Base-by-base conservation (phyloP, 92 coral and sea anemone species). In the Paramuricea clavata region DNA sequence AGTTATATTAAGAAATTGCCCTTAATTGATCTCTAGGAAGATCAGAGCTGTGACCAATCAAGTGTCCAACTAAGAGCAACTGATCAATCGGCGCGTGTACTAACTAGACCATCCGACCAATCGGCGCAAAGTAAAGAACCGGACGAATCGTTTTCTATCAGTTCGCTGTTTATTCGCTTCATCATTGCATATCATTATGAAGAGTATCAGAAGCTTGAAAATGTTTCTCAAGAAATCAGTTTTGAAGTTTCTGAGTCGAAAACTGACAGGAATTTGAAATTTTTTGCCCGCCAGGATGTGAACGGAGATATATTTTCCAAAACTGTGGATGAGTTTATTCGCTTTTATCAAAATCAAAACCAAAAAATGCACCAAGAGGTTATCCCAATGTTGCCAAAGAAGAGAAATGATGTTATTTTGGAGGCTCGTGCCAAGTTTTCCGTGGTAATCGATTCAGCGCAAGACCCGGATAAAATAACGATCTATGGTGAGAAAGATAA, bases 401-500 rank as follows among this genome's bases (percentile, higher is more conserved):
- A 69, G 9, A 23, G 8, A 61, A 61, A 30, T 1, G 34, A 23
- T 2, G 43, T 21, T 19, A 47, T 49, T 57, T 56, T 12, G 19
- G 56, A 52, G 17, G 47, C 39, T 64, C 62, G 50, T 32, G 16
- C 49, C 65, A 22, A 19, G 10, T 61, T 31, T 36, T 72, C 32
- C 27, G 52, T 23, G 12, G 83, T 12, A 71, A 57, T 26, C 68
- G 68, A 60, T 22, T 25, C 68, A 27, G 12, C 31, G 21, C 31
- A 60, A 19, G 32, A 60, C 23, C 8, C 17, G 15, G 68, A 60
- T 21, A 10, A 60, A 60, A 23, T 60, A 28, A 60, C 68, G 33
- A 60, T 60, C 32, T 60, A 60, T 60, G 68, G 68, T 28, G 68
- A 60, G 12, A 60, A 19, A 28, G 68, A 60, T n/a, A 60, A 60